phyloP scores from a whole-genome alignment of 2,797 vertebrate genomes.

The Sebastolobus alascanus region DNA sequence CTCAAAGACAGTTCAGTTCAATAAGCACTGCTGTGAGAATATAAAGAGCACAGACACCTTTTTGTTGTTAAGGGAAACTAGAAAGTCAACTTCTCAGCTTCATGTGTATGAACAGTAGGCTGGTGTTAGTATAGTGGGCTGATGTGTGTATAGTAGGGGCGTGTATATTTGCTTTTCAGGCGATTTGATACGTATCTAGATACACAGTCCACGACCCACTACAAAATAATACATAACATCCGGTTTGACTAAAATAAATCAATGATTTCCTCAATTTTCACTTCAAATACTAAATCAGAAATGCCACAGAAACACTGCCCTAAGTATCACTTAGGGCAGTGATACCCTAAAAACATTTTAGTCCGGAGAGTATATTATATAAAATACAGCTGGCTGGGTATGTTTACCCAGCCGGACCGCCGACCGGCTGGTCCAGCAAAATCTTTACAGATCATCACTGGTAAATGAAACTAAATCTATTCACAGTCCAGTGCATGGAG shows the following conservation, averaged over 20 bases:
- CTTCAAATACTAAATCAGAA: not conserved
- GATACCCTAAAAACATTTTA: not conserved
- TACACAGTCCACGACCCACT: not conserved
- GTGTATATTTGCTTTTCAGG: not conserved
- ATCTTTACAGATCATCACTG: slow-evolving; percentile 6
- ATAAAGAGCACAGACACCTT: not conserved
- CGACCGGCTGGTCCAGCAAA: not conserved
- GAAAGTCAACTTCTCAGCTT: not conserved
- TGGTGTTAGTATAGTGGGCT: not conserved
- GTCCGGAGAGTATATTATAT: no score
- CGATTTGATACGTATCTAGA: not conserved
- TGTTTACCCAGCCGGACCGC: not conserved
- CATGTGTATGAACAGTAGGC: not conserved
- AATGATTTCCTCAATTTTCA: not conserved
- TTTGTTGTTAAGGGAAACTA: not conserved
- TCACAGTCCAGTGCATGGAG: slow-evolving; percentile 18
- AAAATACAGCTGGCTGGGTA: not conserved
- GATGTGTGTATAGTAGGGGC: not conserved
- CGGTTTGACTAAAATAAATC: not conserved
- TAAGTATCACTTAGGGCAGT: not conserved
- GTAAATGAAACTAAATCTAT: slow-evolving; percentile 20
- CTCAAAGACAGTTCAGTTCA: not conserved
- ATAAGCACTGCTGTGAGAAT: not conserved
- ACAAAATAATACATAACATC: not conserved
- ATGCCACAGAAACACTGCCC: not conserved